Evolutionary conservation across 2,888 invertebrate genomes (phyloP), one percentile per base, ranked within the genome.

Genomic region (Galerucella calmariensis): DNA sequence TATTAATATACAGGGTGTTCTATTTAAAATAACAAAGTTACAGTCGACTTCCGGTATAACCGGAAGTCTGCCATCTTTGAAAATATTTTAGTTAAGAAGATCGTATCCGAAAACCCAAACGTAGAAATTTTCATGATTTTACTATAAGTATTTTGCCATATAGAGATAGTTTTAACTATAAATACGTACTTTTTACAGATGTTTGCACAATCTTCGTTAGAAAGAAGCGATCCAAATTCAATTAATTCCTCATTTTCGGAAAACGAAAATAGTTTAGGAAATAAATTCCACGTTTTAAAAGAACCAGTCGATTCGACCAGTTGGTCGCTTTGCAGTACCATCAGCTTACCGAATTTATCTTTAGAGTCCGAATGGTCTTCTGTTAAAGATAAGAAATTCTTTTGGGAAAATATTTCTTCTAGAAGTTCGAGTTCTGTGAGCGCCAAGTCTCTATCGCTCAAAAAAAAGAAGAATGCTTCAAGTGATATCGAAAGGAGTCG

Each of bases 401-500:
- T 81, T 76, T 84, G 84, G 84, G 81, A 83, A 56, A 78, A 75
- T 20, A 44, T 83, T 46, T 82, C 82, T 11, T 75, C 80, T 5
- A 65, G 73, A 24, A 76, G 77, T 71, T 78, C 80, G 9, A 78
- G 76, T 66, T 72, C 69, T 10, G 69, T 73, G 8, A 81, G 79
- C 20, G 27, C 59, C 2, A 69, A 63, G 69, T 73, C 71, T 41
- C 58, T 66, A 11, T 68, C 48, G 10, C 67, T 63, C n/a, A 75
- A 67, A 51, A 69, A 44, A 44, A 12, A 10, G n/a, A 67, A 69
- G 14, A 69, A 75, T 35, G 53, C 65, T 56, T 9, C 66, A 3
- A 67, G 44, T 11, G 72, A 70, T 20, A 59, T 73, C 48, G 65
- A 70, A 27, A 74, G 78, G 11, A 70, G 63, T 44, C 73, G 56